Conservation (phyloP, 2,888 invertebrate species). For the Eupithecia centaureata region DNA sequence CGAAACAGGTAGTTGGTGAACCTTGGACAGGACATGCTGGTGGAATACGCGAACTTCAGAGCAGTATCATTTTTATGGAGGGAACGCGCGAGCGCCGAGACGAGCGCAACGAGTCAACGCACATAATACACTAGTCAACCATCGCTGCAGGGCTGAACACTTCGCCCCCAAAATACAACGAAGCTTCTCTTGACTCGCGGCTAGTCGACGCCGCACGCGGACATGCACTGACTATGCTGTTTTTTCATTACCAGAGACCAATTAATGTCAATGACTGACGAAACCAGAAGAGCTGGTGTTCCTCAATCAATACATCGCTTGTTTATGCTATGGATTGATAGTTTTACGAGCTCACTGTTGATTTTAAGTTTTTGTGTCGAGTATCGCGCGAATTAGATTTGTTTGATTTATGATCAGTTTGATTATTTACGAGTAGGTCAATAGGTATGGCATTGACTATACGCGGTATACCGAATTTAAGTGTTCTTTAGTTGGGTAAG, state of each 20-base stretch:
- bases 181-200: conserved; percentile 54
- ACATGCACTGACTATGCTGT: conserved; percentile 74
- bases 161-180: conserved; percentile 64
- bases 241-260: conserved; percentile 65
- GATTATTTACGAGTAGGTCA: conserved; percentile 25
- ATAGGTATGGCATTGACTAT: conserved; percentile 17
- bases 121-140: conserved; percentile 70
- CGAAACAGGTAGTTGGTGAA: conserved; percentile 76
- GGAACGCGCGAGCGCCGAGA: conserved; percentile 52
- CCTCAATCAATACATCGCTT: conserved; percentile 62
- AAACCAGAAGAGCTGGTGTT: conserved; percentile 60
- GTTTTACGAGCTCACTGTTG: conserved; percentile 44
- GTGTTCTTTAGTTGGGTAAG: neutral
- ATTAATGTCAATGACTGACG: conserved; percentile 78
- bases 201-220: conserved; percentile 57
- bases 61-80: conserved; percentile 69
- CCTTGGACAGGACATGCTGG: conserved; percentile 77
- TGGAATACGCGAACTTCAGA: conserved; percentile 57
- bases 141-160: conserved; percentile 54
- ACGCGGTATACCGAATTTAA: neutral
- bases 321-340: conserved; percentile 51
- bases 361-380: conserved; percentile 28
- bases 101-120: conserved; percentile 64
- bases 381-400: conserved; percentile 18
- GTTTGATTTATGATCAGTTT: conserved; percentile 25